These are phyloP conservation scores for Limenitis arthemis DNA, from an alignment of 2,888 invertebrate species.

Conservation along the genomic window DNA sequence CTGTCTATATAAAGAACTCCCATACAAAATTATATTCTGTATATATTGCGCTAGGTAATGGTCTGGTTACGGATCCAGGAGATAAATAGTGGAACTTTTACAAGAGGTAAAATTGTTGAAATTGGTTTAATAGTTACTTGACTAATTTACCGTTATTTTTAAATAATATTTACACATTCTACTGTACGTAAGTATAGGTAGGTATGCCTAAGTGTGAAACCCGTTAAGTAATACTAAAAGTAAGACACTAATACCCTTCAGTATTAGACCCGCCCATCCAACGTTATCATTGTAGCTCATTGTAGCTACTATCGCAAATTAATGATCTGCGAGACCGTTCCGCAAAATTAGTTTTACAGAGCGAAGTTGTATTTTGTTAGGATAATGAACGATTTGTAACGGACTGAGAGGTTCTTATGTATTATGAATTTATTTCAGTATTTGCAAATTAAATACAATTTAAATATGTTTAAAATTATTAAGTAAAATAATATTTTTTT, in stretches of 20 bases:
- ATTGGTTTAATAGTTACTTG: too few relatives aligned
- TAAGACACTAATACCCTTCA: constrained; percentile 19
- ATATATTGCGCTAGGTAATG: too few relatives aligned
- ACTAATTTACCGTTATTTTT: too few relatives aligned
- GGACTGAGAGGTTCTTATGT: constrained; percentile 12
- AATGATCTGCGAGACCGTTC: constrained; percentile 39
- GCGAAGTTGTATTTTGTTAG: constrained; percentile 19
- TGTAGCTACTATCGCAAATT: constrained; percentile 43
- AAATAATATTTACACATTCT: background rate
- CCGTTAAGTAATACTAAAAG: constrained; percentile 8
- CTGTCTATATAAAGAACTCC: too few relatives aligned
- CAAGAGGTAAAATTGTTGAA: too few relatives aligned
- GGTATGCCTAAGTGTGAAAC: constrained; percentile 14
- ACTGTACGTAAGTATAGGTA: background rate
- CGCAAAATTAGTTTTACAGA: constrained; percentile 29
- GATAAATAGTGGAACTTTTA: too few relatives aligned
- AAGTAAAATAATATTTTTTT: too few relatives aligned
- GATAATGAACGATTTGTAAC: constrained; percentile 23
- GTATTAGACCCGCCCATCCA: constrained; percentile 34
- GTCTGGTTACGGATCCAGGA: too few relatives aligned
- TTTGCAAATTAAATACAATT: too few relatives aligned
- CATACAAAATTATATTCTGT: too few relatives aligned
- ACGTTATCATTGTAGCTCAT: constrained; percentile 32
- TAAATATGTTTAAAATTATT: too few relatives aligned
- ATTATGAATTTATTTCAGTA: too few relatives aligned